These are phyloP conservation scores for Diorhabda elongata DNA, from an alignment of 1,140 invertebrate genomes.

Conservation along the genomic window DNA sequence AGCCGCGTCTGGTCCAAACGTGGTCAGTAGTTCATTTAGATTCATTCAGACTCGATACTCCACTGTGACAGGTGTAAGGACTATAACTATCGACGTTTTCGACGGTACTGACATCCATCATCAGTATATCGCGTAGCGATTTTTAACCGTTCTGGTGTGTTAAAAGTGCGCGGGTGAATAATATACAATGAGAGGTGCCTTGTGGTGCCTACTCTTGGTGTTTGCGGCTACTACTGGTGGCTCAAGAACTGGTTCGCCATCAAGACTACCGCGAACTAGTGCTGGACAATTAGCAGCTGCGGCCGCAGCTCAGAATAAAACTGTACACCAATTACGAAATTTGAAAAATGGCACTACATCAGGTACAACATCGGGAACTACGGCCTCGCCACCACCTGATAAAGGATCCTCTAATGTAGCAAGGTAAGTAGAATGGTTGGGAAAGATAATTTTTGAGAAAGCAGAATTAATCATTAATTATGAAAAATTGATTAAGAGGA, in stretches of 20 bases:
- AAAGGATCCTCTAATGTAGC: slow-evolving; percentile 33
- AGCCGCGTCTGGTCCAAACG: slow-evolving; percentile 16
- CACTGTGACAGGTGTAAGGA: slow-evolving; percentile 14
- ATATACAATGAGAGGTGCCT: slow-evolving; percentile 36
- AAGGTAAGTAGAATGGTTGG: slow-evolving; percentile 23
- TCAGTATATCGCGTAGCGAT: background rate
- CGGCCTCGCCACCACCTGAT: slow-evolving; percentile 27
- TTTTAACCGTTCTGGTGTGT: background rate
- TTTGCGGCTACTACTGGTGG: slow-evolving; percentile 23
- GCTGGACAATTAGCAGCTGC: slow-evolving; percentile 44
- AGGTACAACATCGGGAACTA: background rate
- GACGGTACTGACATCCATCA: background rate
- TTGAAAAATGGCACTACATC: slow-evolving; percentile 21
- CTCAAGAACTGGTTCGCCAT: slow-evolving; percentile 30
- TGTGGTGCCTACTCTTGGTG: slow-evolving; percentile 37
- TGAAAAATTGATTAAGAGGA: no score
- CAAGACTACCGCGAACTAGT: slow-evolving; percentile 44
- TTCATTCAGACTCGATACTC: slow-evolving; percentile 12
- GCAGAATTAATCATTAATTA: no score
- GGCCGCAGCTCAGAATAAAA: slow-evolving; percentile 43
- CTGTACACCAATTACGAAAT: slow-evolving; percentile 36
- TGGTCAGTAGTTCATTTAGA: slow-evolving; percentile 17
- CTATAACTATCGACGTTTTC: slow-evolving; percentile 7
- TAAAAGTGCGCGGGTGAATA: background rate
- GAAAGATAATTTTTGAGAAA: no score